Base-by-base conservation (phyloP, 2,888 invertebrate species). In the Thyatira batis region DNA sequence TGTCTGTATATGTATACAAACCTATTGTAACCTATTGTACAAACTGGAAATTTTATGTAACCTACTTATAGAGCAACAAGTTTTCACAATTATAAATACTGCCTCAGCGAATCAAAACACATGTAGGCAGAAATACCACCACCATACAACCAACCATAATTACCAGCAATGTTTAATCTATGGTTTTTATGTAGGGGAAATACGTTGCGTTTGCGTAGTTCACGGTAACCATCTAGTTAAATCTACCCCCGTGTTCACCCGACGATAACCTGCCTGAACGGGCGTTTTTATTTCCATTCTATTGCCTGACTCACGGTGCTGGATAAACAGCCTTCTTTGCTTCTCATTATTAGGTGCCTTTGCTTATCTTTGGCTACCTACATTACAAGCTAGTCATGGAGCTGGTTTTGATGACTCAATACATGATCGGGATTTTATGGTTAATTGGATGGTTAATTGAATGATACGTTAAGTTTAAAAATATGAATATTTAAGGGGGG, bases 151-250 rank as follows among this genome's bases (percentile, higher is more conserved):
- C 39, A 20, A 27, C 20, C 2, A 28, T 10, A 27, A 3, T 27
- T 20, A 27, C 4, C 25, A 54, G 45, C 49, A 51, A 33, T 48
- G 27, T 21, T 49, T 63, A 66, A 30, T 73, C 72, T 75, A 46
- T 57, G 69, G 43, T 48, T 55, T n/a, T 59, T 64, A 61, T 65
- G 57, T 58, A 58, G 65, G 71, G 71, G 66, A 67, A 69, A 62
- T 65, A 63, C 59, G 63, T 57, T 60, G 59, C 52, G 58, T 59
- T n/a, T 66, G 60, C 64, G 63, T 63, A 60, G 71, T 68, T 68
- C 67, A 63, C 64, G 61, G 70, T 59, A 63, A 63, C 70, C 73
- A 63, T 73, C 71, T 65, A 71, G 76, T 76, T 76, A 73, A 75
- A 74, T 71, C 71, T 69, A 71, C 53, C 66, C 48, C 66, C 69